Evolutionary conservation across 2,888 invertebrate genomes (phyloP).

Genomic region (Dicroscelio sp.): DNA sequence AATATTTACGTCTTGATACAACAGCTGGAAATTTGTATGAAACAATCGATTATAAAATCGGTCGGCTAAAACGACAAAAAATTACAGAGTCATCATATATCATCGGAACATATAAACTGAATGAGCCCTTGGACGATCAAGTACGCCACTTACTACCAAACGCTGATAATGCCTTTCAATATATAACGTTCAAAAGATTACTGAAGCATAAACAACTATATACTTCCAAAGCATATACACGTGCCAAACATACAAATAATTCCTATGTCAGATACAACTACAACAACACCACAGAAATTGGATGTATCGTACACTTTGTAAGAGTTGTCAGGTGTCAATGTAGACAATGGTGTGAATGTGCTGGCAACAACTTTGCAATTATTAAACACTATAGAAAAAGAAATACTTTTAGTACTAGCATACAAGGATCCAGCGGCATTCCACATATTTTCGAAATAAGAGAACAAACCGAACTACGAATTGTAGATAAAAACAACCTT

Average conservation of each 20-base stretch:
- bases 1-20: neutral
- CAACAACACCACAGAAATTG: slow-evolving; percentile 35
- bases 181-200: too few relatives aligned
- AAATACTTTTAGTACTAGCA: neutral
- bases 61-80: slow-evolving; percentile 45
- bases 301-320: slow-evolving; percentile 44
- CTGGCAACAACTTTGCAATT: slow-evolving; percentile 26
- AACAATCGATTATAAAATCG: slow-evolving; percentile 29
- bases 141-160: neutral
- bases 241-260: slow-evolving; percentile 46
- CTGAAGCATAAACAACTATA: too few relatives aligned
- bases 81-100: slow-evolving; percentile 47
- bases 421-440: neutral
- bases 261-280: slow-evolving; percentile 39
- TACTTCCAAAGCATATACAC: slow-evolving; percentile 32
- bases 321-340: slow-evolving; percentile 60
- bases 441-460: neutral
- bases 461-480: neutral
- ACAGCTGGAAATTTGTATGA: neutral
- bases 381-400: slow-evolving; percentile 8
- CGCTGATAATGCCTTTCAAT: neutral
- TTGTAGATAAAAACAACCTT: too few relatives aligned
- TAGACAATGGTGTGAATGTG: slow-evolving; percentile 54
- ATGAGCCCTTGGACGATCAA: neutral
- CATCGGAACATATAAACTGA: slow-evolving; percentile 1